Conservation (phyloP, 2,797 vertebrate species). For the Chaetodon trifasciatus region DNA sequence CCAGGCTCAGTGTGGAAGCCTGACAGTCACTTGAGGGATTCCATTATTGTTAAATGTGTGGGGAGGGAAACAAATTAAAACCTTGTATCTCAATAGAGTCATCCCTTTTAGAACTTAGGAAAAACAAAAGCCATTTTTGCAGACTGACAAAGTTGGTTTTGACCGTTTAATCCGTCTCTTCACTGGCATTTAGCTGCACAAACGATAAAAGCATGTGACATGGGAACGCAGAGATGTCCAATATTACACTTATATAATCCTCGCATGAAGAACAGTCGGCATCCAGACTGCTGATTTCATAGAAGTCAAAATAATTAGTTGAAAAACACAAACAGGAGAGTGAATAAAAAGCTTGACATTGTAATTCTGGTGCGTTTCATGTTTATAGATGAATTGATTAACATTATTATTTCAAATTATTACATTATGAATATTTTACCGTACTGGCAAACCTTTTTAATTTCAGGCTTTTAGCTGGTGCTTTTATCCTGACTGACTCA, state of each 20-base stretch:
- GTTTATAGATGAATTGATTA: neutral
- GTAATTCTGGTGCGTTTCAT: neutral
- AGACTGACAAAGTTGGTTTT: constrained; percentile 3
- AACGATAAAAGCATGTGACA: neutral
- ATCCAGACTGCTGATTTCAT: neutral
- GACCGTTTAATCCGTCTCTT: neutral
- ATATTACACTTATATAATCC: neutral
- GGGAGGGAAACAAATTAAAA: constrained; percentile 42
- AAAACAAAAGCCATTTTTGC: constrained; percentile 2
- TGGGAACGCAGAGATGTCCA: neutral
- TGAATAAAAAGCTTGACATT: neutral
- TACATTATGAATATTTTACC: no score
- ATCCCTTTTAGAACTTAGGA: neutral
- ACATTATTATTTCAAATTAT: no score
- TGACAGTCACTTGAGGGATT: constrained; percentile 40
- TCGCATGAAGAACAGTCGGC: neutral
- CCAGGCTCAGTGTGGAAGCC: constrained; percentile 56
- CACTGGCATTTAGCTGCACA: neutral
- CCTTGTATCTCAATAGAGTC: constrained; percentile 18
- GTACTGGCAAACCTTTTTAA: no score
- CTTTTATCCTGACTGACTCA: neutral
- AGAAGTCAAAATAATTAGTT: neutral
- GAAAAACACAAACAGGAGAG: neutral
- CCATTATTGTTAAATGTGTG: constrained; percentile 39
- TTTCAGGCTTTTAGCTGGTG: neutral